Conservation (phyloP, 2,888 invertebrate genomes). For the Spicauda simplicius region DNA sequence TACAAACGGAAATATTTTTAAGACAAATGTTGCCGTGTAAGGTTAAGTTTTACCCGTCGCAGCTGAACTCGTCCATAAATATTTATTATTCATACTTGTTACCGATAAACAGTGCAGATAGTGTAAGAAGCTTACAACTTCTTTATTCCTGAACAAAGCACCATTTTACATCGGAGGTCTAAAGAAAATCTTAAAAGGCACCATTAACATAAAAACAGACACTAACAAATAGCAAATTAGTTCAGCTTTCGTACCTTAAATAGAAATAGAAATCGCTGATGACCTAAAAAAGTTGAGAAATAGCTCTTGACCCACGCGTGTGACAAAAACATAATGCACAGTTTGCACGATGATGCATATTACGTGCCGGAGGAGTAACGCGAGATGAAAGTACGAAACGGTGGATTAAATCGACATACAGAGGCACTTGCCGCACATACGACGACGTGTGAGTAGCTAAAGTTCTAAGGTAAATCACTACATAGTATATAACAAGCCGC, state of each 20-base stretch:
- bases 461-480: too few species aligned
- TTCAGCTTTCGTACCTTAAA: constrained; percentile 12
- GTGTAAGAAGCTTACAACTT: too few species aligned
- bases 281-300: constrained; percentile 28
- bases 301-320: constrained; percentile 13
- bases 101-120: too few species aligned
- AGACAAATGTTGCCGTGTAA: too few species aligned
- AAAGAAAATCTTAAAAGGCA: too few species aligned
- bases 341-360: constrained; percentile 44
- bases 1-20: too few species aligned
- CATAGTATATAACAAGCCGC: too few species aligned
- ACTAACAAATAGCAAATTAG: neutral
- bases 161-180: too few species aligned
- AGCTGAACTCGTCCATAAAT: too few species aligned
- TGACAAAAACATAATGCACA: constrained; percentile 29
- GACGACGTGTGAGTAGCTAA: neutral
- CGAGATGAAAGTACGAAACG: constrained; percentile 52
- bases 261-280: neutral
- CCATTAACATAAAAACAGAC: neutral
- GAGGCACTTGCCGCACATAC: neutral
- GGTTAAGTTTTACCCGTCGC: too few species aligned
- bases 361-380: constrained; percentile 47
- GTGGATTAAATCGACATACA: constrained; percentile 44
- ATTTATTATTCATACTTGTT: too few species aligned
- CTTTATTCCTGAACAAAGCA: too few species aligned